A percentile compares a stretch with the other conserved stretches of the same genome.
These are phyloP conservation scores for Lagorchestes hirsutus DNA, from an alignment of 2,797 vertebrate species.

Conservation along the genomic window DNA sequence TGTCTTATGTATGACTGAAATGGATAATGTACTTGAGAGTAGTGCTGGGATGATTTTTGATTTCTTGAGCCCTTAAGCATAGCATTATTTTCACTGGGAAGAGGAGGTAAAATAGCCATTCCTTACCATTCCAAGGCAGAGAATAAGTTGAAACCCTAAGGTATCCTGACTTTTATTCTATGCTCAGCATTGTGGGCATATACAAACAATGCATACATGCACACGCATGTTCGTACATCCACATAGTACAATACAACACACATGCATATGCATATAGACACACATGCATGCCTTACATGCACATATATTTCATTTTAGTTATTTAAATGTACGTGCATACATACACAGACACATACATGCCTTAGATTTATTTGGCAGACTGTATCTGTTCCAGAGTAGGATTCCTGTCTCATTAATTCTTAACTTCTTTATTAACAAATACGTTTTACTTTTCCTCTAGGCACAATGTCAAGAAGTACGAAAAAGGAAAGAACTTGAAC, in stretches of 20 bases:
- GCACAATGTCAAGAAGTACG: conserved; percentile 97
- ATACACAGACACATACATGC: neutral
- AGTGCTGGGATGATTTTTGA: neutral
- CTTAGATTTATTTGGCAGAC: neutral
- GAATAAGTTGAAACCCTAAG: neutral
- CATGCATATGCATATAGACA: too few species aligned
- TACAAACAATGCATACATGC: neutral
- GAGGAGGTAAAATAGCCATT: neutral
- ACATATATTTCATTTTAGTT: neutral
- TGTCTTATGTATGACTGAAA: neutral
- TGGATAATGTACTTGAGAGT: neutral
- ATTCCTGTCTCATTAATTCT: neutral
- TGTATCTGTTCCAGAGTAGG: neutral
- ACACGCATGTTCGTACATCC: neutral
- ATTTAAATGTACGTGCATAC: neutral
- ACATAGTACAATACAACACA: too few species aligned
- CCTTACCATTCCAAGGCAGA: neutral
- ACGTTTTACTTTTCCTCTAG: conserved; percentile 79
- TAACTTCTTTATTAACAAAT: neutral
- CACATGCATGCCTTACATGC: neutral
- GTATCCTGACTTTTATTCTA: neutral
- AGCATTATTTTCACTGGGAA: neutral
- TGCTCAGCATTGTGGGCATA: neutral
- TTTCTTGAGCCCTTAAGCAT: neutral
- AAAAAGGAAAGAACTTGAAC: conserved; percentile 97